Evolutionary conservation across 2,113 vertebrate genomes (phyloP).

Genomic region (Microtus oregoni): DNA sequence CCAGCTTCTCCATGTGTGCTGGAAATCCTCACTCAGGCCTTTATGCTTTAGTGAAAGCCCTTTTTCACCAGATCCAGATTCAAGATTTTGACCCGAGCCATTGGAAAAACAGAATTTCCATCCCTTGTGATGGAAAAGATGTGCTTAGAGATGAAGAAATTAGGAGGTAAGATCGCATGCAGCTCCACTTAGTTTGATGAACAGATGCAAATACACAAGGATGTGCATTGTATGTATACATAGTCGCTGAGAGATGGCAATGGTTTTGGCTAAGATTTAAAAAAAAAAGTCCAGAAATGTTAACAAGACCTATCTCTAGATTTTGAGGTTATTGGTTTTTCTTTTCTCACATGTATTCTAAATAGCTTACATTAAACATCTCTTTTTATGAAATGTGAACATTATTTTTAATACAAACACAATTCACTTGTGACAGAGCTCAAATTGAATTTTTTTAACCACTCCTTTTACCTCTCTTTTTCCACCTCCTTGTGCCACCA

Average conservation of each 20-base stretch:
- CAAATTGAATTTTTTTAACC: background rate
- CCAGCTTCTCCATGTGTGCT: background rate
- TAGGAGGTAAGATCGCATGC: background rate
- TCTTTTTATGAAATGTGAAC: constrained; percentile 10
- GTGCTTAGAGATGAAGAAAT: background rate
- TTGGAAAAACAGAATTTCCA: background rate
- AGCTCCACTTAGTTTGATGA: too few relatives aligned
- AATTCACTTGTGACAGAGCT: background rate
- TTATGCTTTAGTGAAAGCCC: background rate
- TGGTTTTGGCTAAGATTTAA: background rate
- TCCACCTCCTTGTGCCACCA: background rate
- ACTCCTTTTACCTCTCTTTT: background rate
- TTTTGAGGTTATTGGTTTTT: background rate
- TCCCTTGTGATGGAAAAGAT: background rate
- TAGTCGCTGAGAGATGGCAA: background rate
- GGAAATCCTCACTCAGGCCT: background rate
- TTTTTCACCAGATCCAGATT: background rate
- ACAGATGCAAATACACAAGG: background rate
- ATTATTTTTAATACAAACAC: background rate
- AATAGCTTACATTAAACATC: background rate
- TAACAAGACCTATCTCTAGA: background rate
- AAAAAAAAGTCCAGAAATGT: background rate
- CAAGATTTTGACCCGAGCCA: background rate
- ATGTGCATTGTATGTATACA: background rate
- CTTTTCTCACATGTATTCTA: background rate